These are phyloP conservation scores for Hypolimnas misippus DNA, from an alignment of 2,888 invertebrate species.

Conservation along the genomic window DNA sequence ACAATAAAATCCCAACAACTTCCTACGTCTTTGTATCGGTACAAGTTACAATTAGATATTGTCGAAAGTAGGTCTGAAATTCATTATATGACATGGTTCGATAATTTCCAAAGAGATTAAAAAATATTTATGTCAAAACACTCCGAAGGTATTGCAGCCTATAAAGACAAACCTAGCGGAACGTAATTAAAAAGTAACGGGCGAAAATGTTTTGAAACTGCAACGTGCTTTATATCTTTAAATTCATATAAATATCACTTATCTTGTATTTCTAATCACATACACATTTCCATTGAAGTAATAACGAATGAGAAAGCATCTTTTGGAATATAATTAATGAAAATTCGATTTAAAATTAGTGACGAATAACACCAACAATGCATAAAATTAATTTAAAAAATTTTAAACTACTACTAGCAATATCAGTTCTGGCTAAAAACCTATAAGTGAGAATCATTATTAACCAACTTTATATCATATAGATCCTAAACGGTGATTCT, in stretches of 20 bases:
- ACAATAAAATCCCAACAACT: constrained; percentile 27
- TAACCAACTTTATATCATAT: too few species aligned
- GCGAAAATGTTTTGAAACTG: background rate
- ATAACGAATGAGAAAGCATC: too few species aligned
- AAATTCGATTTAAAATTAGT: too few species aligned
- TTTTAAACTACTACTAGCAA: too few species aligned
- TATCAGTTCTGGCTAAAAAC: too few species aligned
- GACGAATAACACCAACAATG: background rate
- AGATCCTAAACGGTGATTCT: too few species aligned
- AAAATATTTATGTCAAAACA: constrained; percentile 9
- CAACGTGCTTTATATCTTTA: background rate
- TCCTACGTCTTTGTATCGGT: constrained; percentile 10
- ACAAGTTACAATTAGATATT: background rate
- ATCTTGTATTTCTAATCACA: too few species aligned
- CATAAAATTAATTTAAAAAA: too few species aligned
- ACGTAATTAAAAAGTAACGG: constrained; percentile 9
- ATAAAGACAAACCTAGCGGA: constrained; percentile 12
- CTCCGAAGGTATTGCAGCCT: background rate
- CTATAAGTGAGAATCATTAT: too few species aligned
- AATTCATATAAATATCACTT: too few species aligned
- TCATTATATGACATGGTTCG: background rate
- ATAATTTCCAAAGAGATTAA: constrained; percentile 5
- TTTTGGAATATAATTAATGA: too few species aligned
- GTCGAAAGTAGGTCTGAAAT: background rate
- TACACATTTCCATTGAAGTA: too few species aligned